phyloP scores from a whole-genome alignment of 2,888 invertebrate genomes.

The Dasysyrphus albostriatus region DNA sequence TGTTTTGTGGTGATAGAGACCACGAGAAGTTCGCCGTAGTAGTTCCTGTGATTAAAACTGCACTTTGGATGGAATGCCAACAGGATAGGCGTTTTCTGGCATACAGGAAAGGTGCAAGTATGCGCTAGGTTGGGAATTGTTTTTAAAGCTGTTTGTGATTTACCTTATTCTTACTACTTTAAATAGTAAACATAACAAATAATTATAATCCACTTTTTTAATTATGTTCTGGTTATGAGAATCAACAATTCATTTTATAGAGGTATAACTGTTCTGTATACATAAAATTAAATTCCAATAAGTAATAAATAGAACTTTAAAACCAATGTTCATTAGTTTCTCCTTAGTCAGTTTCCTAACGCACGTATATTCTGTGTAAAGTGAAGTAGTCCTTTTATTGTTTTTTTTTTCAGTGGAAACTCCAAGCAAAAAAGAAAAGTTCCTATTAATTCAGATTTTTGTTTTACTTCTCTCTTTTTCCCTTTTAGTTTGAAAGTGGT shows the following conservation, averaged over 20 bases:
- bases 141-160: slow-evolving; percentile 3
- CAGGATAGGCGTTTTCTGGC: slow-evolving; percentile 11
- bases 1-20: slow-evolving; percentile 43
- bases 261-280: too few relatives aligned
- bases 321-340: too few relatives aligned
- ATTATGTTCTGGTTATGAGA: not conserved
- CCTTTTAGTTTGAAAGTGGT: too few relatives aligned
- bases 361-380: too few relatives aligned
- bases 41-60: slow-evolving; percentile 63
- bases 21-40: slow-evolving; percentile 59
- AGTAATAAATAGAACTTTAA: too few relatives aligned
- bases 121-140: not conserved
- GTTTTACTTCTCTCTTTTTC: too few relatives aligned
- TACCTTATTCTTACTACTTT: not conserved
- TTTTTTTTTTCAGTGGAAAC: too few relatives aligned
- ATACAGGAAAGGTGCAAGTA: not conserved
- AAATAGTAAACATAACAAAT: not conserved
- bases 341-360: too few relatives aligned
- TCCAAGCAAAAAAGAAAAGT: too few relatives aligned
- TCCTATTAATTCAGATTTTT: too few relatives aligned
- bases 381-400: too few relatives aligned
- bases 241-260: not conserved
- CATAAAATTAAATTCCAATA: too few relatives aligned
- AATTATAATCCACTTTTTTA: not conserved
- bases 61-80: slow-evolving; percentile 42